Base-by-base conservation (phyloP, 2,888 invertebrate species). In the Xanthia icteritia region DNA sequence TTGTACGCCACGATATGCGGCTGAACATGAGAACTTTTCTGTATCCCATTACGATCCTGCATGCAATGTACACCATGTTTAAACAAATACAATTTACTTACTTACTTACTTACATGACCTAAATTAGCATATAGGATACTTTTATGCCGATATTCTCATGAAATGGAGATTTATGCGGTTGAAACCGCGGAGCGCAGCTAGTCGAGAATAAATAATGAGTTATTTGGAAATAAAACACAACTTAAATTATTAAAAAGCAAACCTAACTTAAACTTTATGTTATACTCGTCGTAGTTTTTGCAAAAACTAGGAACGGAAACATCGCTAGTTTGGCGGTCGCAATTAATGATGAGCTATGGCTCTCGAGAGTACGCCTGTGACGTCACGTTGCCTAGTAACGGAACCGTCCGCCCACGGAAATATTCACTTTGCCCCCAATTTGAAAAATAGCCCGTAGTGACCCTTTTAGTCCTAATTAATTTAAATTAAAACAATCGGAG, bases 391-490 rank as follows among this genome's bases (percentile, higher is more conserved):
- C 76, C 56, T 69, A 71, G 64, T 63, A 77, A 77, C 67, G 39
- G 61, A 15, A 39, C 51, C 68, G 36, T 64, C 39, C 42, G 73
- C 17, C 51, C 23, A 72, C 60, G 31, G 56, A 67, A 75, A 86
- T 51, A 77, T 63, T 61, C 65, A 61, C 60, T 79, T 84, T 64
- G 2, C 64, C n/a, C 31, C 56, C 31, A 58, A 82, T 77, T 70
- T 64, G 13, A 67, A 69, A 73, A 73, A 75, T 75, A 51, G 65
- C 69, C 78, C 64, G 17, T 61, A 68, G 60, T 72, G 60, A 83
- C 73, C 88, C 86, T 88, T 86, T 84, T 84, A 86, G 73, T 77
- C 78, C 48, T 73, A 78, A 86, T 88, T 67, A 78, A 83, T 64
- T 75, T 39, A 74, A 85, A 79, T 76, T 75, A 77, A 85, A 85